Conservation (phyloP, 2,888 invertebrate genomes). For the Lobophora halterata region DNA sequence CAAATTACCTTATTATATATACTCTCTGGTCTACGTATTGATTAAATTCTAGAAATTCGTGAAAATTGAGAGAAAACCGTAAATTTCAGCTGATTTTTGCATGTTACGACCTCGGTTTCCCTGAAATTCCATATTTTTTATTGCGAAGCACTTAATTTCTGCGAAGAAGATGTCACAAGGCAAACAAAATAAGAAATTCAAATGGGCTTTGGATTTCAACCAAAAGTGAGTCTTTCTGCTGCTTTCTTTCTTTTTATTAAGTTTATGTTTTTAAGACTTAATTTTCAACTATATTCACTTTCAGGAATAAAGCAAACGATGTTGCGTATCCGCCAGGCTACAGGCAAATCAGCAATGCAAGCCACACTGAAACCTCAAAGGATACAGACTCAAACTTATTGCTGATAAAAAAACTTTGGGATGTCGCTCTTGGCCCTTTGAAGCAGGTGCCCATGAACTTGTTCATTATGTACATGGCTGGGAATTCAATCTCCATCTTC, state of each 20-base stretch:
- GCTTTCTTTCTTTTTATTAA: neutral
- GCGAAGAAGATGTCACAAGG: slow-evolving; percentile 65
- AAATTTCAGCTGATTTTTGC: no score
- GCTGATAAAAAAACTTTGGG: slow-evolving; percentile 97
- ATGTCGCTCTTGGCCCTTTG: slow-evolving; percentile 95
- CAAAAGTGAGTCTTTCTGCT: slow-evolving; percentile 81
- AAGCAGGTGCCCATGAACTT: slow-evolving; percentile 99
- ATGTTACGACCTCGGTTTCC: no score
- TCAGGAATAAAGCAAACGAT: slow-evolving; percentile 69
- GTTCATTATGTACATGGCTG: slow-evolving; percentile 99
- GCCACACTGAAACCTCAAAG: slow-evolving; percentile 88
- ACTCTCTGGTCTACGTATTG: neutral
- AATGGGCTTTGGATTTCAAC: slow-evolving; percentile 84
- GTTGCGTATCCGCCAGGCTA: slow-evolving; percentile 92
- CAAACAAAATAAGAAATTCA: slow-evolving; percentile 76
- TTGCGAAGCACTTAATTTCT: no score
- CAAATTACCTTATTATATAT: no score
- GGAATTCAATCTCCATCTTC: slow-evolving; percentile 99
- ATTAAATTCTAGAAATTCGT: no score
- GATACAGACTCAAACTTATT: slow-evolving; percentile 92
- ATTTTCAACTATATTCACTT: slow-evolving; percentile 1
- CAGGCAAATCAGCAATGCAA: slow-evolving; percentile 86
- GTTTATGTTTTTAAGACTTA: no score
- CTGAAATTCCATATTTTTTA: no score
- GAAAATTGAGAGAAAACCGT: no score